Conservation (phyloP, 2,113 vertebrate genomes). For the Pavo muticus region DNA sequence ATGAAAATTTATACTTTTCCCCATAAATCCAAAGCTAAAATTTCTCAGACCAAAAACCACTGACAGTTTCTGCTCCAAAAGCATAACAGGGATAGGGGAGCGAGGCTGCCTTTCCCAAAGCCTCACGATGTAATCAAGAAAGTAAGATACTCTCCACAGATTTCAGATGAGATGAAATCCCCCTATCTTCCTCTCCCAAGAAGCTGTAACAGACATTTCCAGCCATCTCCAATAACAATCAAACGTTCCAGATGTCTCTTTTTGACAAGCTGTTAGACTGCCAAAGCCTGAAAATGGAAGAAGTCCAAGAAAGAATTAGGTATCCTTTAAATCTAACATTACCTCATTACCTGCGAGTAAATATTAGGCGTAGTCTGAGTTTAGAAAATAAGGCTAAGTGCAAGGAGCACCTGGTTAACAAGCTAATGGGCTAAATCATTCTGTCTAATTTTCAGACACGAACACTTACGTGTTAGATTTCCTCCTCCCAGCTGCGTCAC, state of each 20-base stretch:
- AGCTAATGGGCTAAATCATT: constrained; percentile 31
- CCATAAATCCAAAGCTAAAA: not conserved
- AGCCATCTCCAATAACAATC: constrained; percentile 20
- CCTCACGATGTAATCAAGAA: not conserved
- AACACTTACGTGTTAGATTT: constrained; percentile 15
- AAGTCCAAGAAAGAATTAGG: constrained; percentile 52
- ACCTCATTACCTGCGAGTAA: constrained; percentile 44
- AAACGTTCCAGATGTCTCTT: constrained; percentile 8
- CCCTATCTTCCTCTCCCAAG: not conserved
- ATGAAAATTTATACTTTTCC: not conserved
- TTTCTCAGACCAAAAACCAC: not conserved
- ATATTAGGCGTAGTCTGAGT: constrained; percentile 9
- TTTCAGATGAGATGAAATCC: not conserved
- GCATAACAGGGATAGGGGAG: not conserved
- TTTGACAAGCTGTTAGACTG: constrained; percentile 24
- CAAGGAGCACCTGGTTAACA: constrained; percentile 28
- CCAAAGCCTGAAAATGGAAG: constrained; percentile 28
- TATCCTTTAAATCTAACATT: constrained; percentile 13
- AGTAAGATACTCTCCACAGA: not conserved
- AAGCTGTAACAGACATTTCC: not conserved
- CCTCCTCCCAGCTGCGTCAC: not conserved
- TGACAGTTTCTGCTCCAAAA: not conserved
- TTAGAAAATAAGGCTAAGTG: constrained; percentile 52
- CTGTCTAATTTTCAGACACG: constrained; percentile 18
- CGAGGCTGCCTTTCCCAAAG: not conserved